phyloP scores from a whole-genome alignment of 2,888 invertebrate species.

The Synanthedon formicaeformis region DNA sequence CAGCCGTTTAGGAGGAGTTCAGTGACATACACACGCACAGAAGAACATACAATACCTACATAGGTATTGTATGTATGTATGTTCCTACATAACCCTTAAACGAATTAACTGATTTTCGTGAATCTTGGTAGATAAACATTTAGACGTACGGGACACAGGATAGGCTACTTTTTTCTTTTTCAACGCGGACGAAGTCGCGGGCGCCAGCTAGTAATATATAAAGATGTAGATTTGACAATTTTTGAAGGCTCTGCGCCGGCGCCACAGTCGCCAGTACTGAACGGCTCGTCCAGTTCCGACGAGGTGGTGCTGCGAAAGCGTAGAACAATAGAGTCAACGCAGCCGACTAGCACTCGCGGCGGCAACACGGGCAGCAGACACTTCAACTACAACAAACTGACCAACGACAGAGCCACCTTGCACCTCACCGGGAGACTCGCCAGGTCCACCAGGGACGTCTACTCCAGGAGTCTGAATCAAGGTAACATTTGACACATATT shows the following conservation, averaged over 20 bases:
- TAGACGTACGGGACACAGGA: too few species aligned
- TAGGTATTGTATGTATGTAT: too few species aligned
- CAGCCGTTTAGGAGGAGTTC: too few species aligned
- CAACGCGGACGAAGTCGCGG: too few species aligned
- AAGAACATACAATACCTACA: too few species aligned
- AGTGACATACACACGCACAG: too few species aligned
- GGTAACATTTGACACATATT: slow-evolving; percentile 25
- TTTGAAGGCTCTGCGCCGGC: not conserved
- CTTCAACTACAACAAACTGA: slow-evolving; percentile 85
- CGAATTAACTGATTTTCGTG: too few species aligned
- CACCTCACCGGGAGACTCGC: slow-evolving; percentile 13
- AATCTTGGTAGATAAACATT: too few species aligned
- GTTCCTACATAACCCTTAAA: too few species aligned
- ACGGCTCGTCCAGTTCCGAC: slow-evolving; percentile 24
- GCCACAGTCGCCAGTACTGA: slow-evolving; percentile 13
- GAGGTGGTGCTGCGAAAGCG: slow-evolving; percentile 45
- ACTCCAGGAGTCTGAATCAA: slow-evolving; percentile 45
- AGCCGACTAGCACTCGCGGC: slow-evolving; percentile 42
- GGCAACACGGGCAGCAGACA: slow-evolving; percentile 71
- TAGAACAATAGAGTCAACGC: slow-evolving; percentile 56
- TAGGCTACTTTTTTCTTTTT: too few species aligned
- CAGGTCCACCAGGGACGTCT: slow-evolving; percentile 38
- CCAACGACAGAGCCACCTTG: slow-evolving; percentile 72
- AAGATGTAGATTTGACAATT: too few species aligned
- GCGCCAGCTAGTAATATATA: too few species aligned